Conservation (phyloP, 2,797 vertebrate species). For the Semaprochilodus insignis region DNA sequence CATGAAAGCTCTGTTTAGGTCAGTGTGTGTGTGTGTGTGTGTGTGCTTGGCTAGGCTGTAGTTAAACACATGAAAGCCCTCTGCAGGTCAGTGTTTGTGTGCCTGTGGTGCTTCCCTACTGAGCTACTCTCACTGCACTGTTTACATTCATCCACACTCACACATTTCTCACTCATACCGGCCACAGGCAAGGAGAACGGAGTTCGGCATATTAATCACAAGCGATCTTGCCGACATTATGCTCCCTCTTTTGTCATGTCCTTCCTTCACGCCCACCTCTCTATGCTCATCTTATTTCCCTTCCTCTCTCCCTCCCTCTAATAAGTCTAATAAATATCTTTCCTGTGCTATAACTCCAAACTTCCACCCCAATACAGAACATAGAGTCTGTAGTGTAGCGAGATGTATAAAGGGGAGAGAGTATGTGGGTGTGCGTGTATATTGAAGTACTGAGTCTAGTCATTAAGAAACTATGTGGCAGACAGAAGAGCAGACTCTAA, state of each 20-base stretch:
- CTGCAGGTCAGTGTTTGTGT: conserved; percentile 15
- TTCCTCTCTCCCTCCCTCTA: conserved; percentile 68
- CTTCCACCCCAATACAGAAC: conserved; percentile 73
- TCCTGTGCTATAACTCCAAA: conserved; percentile 72
- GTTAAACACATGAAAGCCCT: conserved; percentile 31
- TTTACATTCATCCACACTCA: conserved; percentile 22
- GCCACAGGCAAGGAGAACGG: not conserved
- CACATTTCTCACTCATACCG: not conserved
- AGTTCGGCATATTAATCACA: conserved; percentile 18
- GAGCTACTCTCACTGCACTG: not conserved
- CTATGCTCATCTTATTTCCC: conserved; percentile 64
- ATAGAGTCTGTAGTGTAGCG: conserved; percentile 69
- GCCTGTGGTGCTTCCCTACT: not conserved
- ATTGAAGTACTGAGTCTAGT: conserved; percentile 68
- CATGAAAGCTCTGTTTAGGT: conserved; percentile 27
- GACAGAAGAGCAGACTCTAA: conserved; percentile 67
- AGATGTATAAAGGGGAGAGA: conserved; percentile 64
- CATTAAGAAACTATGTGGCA: conserved; percentile 73
- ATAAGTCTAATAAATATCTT: conserved; percentile 78
- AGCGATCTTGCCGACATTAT: not conserved
- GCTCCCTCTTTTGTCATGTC: not conserved
- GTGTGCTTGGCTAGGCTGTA: not conserved
- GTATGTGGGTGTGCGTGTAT: conserved; percentile 14
- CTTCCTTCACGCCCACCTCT: conserved; percentile 61
- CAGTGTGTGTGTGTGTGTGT: conserved; percentile 38